Percentiles rank a stretch among this genome's conserved stretches.
Conservation (phyloP, 2,797 vertebrate genomes). For the Sebastes alutus region DNA sequence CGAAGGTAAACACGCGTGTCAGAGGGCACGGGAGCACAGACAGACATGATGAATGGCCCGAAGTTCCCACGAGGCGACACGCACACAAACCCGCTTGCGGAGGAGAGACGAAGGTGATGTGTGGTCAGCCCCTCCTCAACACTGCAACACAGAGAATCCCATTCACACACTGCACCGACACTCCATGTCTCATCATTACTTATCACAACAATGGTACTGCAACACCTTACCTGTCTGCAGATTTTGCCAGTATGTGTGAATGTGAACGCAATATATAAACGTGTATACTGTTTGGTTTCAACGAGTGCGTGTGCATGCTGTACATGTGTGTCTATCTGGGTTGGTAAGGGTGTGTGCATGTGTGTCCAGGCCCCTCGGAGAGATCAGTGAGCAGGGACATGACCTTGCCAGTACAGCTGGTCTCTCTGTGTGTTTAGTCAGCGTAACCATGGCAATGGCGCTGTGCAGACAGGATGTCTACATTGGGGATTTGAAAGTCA, state of each 20-base stretch:
- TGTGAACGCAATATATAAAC: neutral
- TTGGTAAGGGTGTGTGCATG: slow-evolving; percentile 9
- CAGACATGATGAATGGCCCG: slow-evolving; percentile 83
- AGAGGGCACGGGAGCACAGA: slow-evolving; percentile 78
- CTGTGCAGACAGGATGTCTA: slow-evolving; percentile 76
- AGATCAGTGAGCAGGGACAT: slow-evolving; percentile 65
- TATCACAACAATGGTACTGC: slow-evolving; percentile 71
- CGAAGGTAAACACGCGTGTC: slow-evolving; percentile 81
- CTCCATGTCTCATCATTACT: slow-evolving; percentile 69
- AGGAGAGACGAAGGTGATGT: slow-evolving; percentile 74
- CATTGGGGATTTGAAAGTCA: slow-evolving; percentile 73
- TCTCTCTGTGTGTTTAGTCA: slow-evolving; percentile 70
- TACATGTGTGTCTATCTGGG: slow-evolving; percentile 33
- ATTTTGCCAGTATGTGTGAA: neutral
- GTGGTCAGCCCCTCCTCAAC: slow-evolving; percentile 72
- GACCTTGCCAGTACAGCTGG: slow-evolving; percentile 77
- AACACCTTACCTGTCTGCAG: slow-evolving; percentile 32
- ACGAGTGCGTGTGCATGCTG: neutral
- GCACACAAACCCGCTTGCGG: slow-evolving; percentile 60
- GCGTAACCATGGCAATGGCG: slow-evolving; percentile 68
- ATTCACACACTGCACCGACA: slow-evolving; percentile 62
- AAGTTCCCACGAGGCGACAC: slow-evolving; percentile 76
- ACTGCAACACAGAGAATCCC: slow-evolving; percentile 73
- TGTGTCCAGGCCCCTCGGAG: slow-evolving; percentile 51
- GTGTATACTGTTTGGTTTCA: neutral